These are phyloP conservation scores for Anolis sagrei DNA, from an alignment of 2,113 vertebrate species.

Conservation along the genomic window DNA sequence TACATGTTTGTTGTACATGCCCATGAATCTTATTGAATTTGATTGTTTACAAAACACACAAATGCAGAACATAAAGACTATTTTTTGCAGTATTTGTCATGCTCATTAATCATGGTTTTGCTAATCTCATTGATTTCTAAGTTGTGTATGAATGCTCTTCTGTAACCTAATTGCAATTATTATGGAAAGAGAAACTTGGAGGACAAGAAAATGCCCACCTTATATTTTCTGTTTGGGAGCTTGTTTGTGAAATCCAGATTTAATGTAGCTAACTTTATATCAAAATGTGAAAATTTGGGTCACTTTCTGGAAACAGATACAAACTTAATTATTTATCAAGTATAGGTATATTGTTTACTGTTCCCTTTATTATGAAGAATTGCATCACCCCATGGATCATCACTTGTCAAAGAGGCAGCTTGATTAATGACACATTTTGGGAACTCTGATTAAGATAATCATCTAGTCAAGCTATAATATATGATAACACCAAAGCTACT, in stretches of 20 bases:
- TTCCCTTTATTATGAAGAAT: slow-evolving; percentile 15
- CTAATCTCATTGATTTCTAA: slow-evolving; percentile 4
- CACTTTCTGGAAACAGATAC: background rate
- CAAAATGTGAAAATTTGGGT: background rate
- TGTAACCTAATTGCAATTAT: background rate
- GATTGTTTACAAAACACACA: background rate
- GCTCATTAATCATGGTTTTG: background rate
- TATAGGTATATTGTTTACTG: slow-evolving; percentile 4
- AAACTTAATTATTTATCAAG: slow-evolving; percentile 11
- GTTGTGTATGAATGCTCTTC: background rate
- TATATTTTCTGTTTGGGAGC: background rate
- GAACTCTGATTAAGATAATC: slow-evolving; percentile 22
- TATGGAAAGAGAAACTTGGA: background rate
- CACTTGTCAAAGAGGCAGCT: slow-evolving; percentile 8
- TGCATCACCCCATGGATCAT: slow-evolving; percentile 16
- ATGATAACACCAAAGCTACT: slow-evolving; percentile 6
- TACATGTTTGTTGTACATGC: background rate
- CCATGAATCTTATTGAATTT: background rate
- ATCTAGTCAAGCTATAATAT: slow-evolving; percentile 17
- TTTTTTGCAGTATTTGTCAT: background rate
- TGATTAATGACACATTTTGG: slow-evolving; percentile 21
- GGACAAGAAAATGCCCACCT: background rate
- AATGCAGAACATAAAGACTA: background rate
- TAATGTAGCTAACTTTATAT: background rate
- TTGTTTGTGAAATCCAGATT: background rate